Percentiles rank a stretch among this genome's conserved stretches.
These are phyloP conservation scores for Thalassoma bifasciatum DNA, from an alignment of 2,113 vertebrate species.

Conservation along the genomic window DNA sequence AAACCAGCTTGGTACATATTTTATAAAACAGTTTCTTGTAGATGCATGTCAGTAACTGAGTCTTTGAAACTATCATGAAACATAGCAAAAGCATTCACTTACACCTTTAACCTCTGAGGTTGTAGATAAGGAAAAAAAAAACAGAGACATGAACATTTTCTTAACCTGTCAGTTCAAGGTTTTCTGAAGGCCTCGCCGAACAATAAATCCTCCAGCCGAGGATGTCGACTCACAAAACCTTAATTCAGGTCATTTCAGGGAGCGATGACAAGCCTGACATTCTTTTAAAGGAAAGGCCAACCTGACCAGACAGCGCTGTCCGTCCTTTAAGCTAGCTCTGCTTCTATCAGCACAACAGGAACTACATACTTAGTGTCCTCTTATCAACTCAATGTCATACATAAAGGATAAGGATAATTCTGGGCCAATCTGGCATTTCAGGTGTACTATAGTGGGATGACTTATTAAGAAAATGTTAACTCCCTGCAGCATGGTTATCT, in stretches of 20 bases:
- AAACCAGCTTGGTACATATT: too few species aligned
- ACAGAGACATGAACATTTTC: not conserved
- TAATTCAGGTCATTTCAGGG: not conserved
- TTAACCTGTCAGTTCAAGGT: not conserved
- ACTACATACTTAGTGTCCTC: conserved; percentile 17
- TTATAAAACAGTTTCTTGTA: too few species aligned
- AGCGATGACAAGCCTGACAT: not conserved
- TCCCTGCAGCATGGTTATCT: conserved; percentile 79
- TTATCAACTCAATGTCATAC: conserved; percentile 76
- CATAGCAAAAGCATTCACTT: not conserved
- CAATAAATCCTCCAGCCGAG: not conserved
- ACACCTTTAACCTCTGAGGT: not conserved
- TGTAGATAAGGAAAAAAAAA: not conserved
- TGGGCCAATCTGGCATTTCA: conserved; percentile 72
- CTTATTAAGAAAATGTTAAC: conserved; percentile 79
- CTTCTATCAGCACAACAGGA: conserved; percentile 23
- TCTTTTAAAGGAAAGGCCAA: not conserved
- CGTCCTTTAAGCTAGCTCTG: not conserved
- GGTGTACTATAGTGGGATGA: conserved; percentile 71
- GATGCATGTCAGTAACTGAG: too few species aligned
- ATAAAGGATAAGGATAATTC: conserved; percentile 72
- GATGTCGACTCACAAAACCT: not conserved
- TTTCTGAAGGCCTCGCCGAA: not conserved
- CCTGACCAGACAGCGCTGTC: not conserved
- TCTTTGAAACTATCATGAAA: too few species aligned